phyloP scores from a whole-genome alignment of 2,888 invertebrate species.

The Galeopsomyia nigrocyanea region DNA sequence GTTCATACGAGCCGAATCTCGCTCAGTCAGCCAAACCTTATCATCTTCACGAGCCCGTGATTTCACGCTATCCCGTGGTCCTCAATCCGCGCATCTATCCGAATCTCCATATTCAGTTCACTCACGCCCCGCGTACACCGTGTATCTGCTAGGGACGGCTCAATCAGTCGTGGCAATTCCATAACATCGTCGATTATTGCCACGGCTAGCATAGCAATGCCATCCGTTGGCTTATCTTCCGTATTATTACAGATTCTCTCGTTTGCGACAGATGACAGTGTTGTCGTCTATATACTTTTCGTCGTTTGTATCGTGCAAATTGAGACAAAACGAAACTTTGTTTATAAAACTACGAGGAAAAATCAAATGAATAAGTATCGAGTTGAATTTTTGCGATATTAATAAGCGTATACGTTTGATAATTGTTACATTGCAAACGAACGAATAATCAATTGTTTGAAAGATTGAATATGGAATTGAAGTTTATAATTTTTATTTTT shows the following conservation, averaged over 20 bases:
- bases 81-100: conserved; percentile 67
- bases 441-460: no score
- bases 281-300: neutral
- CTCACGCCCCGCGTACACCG: conserved; percentile 66
- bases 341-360: no score
- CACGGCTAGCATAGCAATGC: neutral
- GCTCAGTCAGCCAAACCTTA: neutral
- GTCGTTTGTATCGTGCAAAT: neutral
- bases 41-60: conserved; percentile 46
- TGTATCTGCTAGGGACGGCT: conserved; percentile 63
- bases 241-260: neutral
- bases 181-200: neutral
- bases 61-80: conserved; percentile 65
- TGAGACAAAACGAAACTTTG: no score
- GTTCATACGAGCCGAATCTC: neutral
- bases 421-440: no score
- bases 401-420: no score
- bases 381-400: no score
- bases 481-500: neutral
- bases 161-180: neutral
- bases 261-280: neutral
- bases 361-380: no score
- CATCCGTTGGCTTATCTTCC: conserved; percentile 18
- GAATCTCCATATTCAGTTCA: conserved; percentile 66
- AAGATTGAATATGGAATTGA: conserved; percentile 6